Evolutionary conservation across 2,888 invertebrate genomes (phyloP).

Genomic region (Caenorhabditis imperialis): DNA sequence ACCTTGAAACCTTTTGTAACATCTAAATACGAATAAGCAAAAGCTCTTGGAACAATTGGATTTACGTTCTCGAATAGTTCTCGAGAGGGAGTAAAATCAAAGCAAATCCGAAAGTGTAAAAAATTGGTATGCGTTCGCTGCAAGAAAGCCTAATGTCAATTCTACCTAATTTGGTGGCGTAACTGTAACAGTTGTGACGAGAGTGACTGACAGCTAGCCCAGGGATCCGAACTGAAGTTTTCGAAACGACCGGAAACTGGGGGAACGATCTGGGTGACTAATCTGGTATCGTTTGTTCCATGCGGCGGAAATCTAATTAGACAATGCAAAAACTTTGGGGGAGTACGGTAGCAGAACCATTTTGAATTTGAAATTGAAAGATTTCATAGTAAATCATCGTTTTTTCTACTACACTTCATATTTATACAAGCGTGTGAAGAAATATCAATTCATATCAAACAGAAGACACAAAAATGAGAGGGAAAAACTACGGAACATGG

Average conservation of each 20-base stretch:
- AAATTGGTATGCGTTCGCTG: constrained; percentile 5
- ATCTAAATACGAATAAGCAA: too few species aligned
- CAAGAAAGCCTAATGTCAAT: constrained; percentile 12
- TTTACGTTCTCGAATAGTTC: too few species aligned
- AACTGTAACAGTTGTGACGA: too few species aligned
- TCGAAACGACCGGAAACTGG: constrained; percentile 35
- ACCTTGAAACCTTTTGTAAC: constrained; percentile 13
- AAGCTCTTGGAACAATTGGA: too few species aligned
- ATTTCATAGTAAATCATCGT: too few species aligned
- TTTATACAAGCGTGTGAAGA: constrained; percentile 2
- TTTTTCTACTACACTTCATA: too few species aligned
- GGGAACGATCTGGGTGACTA: constrained; percentile 41
- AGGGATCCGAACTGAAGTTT: too few species aligned
- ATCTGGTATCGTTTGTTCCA: constrained; percentile 47
- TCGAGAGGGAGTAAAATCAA: too few species aligned
- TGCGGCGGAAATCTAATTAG: constrained; percentile 44
- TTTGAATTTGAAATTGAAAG: too few species aligned
- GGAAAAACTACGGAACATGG: constrained; percentile 5
- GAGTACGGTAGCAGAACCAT: constrained; percentile 36
- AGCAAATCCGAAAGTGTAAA: constrained; percentile 35
- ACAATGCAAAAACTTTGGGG: constrained; percentile 9
- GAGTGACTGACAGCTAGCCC: too few species aligned
- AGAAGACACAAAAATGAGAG: constrained; percentile 41
- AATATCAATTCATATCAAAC: constrained; percentile 18
- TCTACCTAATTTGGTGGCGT: constrained; percentile 25